Evolutionary conservation across 2,797 vertebrate genomes (phyloP), one percentile per base, ranked within the genome.

Genomic region (Sparus aurata): DNA sequence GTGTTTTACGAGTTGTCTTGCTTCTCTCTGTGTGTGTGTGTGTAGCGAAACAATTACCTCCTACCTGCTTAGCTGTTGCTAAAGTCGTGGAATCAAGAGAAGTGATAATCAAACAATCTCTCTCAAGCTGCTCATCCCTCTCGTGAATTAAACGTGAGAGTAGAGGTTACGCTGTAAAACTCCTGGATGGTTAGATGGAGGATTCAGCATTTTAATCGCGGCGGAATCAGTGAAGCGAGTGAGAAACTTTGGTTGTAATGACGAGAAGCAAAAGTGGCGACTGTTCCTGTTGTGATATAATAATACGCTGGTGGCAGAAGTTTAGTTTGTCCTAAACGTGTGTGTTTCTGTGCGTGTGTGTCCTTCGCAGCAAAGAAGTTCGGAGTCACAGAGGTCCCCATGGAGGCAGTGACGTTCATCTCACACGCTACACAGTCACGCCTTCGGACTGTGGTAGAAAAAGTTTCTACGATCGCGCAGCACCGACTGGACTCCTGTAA

Each of bases 391-490:
- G 96, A 97, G 64, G 95, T 97, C 22, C 93, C 96, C 12, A 91
- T 95, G 92, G 96, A 97, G 82, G 94, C 95, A 0, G 96, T 97
- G 79, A 96, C 94, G 83, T 97, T 97, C 92, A 96, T 97, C 92
- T 97, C 96, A 53, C 96, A 97, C 2, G 96, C 96, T 47, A 94
- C 97, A 0, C 96, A 97, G 86, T 95, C 88, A 64, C 94, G 96
- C 79, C 88, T 97, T 71, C 95, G 96, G 54, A 94, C 96, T 1
- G 93, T 98, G 41, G 93, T 97, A 68, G 96, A 97, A 87, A 97
- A 97, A 52, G 94, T 97, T 75, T 96, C 97, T 0, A 82, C 94
- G 69, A 96, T 97, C 17, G 96, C 96, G 20, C 96, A 97, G 86
- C 96, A 97, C 80, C 89, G 96, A 60, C 94, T 96, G 93, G 97